phyloP scores from a whole-genome alignment of 2,797 vertebrate species.

The Coreius guichenoti region DNA sequence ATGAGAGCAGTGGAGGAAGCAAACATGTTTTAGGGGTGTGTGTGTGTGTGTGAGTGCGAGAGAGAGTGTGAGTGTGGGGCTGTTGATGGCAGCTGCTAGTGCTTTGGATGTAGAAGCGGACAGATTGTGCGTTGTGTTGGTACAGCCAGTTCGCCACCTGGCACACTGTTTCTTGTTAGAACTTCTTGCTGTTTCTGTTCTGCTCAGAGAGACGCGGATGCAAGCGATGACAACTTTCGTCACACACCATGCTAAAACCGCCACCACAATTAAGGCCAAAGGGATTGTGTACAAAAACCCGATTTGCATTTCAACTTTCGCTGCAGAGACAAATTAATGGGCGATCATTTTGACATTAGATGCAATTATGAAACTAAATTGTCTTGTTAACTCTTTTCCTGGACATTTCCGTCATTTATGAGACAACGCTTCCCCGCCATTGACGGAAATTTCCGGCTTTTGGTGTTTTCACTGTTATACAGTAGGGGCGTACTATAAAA shows the following conservation, averaged over 20 bases:
- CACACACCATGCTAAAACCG: constrained; percentile 63
- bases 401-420: not conserved
- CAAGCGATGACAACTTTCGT: constrained; percentile 66
- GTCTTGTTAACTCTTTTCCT: not conserved
- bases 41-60: constrained; percentile 42
- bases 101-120: constrained; percentile 89
- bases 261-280: constrained; percentile 50
- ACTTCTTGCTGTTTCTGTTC: constrained; percentile 88
- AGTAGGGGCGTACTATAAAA: not conserved
- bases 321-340: constrained; percentile 14
- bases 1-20: constrained; percentile 43
- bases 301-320: constrained; percentile 13
- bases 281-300: constrained; percentile 34
- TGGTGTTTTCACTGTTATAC: not conserved
- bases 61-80: constrained; percentile 83
- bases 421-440: not conserved
- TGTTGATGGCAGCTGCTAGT: constrained; percentile 89
- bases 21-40: constrained; percentile 45
- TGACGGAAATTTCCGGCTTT: not conserved
- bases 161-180: constrained; percentile 89
- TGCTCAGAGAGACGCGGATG: constrained; percentile 82
- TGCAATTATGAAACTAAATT: not conserved
- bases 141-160: constrained; percentile 90
- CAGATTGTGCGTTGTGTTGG: constrained; percentile 89
- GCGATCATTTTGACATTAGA: not conserved